Conservation (phyloP, 2,797 vertebrate genomes). For the Gymnopithys bicolor region DNA sequence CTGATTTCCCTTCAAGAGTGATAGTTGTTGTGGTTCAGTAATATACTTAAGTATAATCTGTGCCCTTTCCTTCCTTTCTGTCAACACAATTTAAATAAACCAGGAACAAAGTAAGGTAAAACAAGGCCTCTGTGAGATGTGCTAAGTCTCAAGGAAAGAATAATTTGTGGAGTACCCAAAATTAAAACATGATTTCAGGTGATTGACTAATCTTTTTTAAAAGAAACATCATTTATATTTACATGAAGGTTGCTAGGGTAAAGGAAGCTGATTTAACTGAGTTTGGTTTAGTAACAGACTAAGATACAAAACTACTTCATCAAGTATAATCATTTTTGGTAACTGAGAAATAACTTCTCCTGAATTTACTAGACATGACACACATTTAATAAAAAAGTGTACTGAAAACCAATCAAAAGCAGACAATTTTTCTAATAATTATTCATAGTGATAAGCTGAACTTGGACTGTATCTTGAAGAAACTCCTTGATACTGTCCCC, state of each 20-base stretch:
- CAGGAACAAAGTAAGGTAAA: slow-evolving; percentile 23
- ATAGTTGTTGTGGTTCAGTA: slow-evolving; percentile 6
- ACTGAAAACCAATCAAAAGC: not conserved
- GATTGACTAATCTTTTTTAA: not conserved
- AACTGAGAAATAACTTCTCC: not conserved
- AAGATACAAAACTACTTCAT: not conserved
- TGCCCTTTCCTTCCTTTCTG: not conserved
- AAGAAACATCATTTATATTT: not conserved
- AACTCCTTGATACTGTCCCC: not conserved
- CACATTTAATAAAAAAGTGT: not conserved
- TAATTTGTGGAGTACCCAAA: slow-evolving; percentile 10
- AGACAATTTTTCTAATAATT: not conserved
- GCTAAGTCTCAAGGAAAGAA: slow-evolving; percentile 11
- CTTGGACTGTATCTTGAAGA: not conserved
- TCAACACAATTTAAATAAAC: slow-evolving; percentile 31
- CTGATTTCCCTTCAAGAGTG: slow-evolving; percentile 4
- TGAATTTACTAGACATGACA: not conserved
- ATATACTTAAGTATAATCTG: not conserved
- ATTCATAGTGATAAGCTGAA: not conserved
- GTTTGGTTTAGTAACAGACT: not conserved
- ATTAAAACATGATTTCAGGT: slow-evolving; percentile 18
- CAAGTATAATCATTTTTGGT: not conserved
- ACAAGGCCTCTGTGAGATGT: not conserved
- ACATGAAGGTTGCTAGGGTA: not conserved
- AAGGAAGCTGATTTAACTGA: not conserved